Conservation (phyloP, 2,888 invertebrate genomes). For the Anorthoa munda region DNA sequence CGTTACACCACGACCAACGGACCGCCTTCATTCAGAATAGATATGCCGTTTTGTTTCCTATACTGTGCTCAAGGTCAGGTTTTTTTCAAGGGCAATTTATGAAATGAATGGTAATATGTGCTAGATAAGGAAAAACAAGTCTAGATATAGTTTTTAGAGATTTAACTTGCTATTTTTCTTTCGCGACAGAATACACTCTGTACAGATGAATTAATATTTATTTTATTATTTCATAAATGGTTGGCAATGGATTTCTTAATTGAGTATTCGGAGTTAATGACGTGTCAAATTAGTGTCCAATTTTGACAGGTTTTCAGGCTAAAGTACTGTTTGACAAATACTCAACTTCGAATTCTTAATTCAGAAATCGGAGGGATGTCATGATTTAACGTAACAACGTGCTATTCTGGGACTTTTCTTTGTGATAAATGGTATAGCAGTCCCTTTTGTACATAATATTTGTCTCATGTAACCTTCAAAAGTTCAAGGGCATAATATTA, state of each 20-base stretch:
- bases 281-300: too few species aligned
- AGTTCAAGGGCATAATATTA: not conserved
- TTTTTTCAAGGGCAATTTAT: conserved; percentile 56
- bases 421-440: not conserved
- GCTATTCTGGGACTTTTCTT: not conserved
- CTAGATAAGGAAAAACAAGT: conserved; percentile 9
- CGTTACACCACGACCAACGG: conserved; percentile 77
- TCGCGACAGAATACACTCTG: too few species aligned
- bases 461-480: too few species aligned
- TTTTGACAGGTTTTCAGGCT: too few species aligned
- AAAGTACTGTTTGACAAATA: too few species aligned
- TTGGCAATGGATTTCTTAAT: too few species aligned
- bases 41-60: conserved; percentile 72
- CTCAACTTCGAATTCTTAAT: too few species aligned
- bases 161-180: not conserved
- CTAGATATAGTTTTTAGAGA: not conserved
- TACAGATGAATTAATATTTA: not conserved
- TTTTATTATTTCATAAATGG: not conserved
- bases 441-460: not conserved
- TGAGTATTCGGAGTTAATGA: too few species aligned
- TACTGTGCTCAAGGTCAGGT: conserved; percentile 61
- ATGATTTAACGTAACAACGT: not conserved
- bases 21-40: conserved; percentile 69
- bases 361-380: not conserved
- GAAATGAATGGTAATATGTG: conserved; percentile 14